A percentile compares a stretch with the other conserved stretches of the same genome.
Conservation (phyloP, 2,113 vertebrate genomes). For the Corythoichthys haematopterus region DNA sequence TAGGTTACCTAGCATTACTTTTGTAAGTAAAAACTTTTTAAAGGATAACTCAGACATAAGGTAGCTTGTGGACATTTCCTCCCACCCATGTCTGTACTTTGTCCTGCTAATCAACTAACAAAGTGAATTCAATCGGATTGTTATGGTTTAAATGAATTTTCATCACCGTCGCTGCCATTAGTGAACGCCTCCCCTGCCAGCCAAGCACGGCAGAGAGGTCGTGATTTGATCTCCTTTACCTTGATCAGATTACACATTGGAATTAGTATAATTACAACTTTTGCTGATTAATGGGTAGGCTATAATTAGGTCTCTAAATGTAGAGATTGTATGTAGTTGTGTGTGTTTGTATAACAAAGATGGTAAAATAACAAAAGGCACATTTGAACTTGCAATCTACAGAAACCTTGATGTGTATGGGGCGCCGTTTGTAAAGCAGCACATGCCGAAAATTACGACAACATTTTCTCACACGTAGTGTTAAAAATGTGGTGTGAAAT, state of each 20-base stretch:
- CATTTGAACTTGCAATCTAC: not conserved
- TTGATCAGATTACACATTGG: conserved; percentile 62
- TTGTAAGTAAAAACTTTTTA: not conserved
- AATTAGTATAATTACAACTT: conserved; percentile 67
- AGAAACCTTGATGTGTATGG: too few relatives aligned
- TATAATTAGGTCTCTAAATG: conserved; percentile 52
- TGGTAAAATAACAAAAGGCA: not conserved
- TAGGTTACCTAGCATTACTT: too few relatives aligned
- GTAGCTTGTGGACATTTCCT: conserved; percentile 5
- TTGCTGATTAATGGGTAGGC: conserved; percentile 61
- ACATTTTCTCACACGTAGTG: too few relatives aligned
- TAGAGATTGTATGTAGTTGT: not conserved
- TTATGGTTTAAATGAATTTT: conserved; percentile 42
- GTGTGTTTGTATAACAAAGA: not conserved
- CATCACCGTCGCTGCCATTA: conserved; percentile 15
- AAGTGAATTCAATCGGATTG: conserved; percentile 25
- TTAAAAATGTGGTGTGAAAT: too few relatives aligned
- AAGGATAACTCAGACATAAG: not conserved
- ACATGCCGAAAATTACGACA: too few relatives aligned
- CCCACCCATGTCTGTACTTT: conserved; percentile 15
- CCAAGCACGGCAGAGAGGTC: conserved; percentile 23
- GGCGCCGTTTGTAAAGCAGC: too few relatives aligned
- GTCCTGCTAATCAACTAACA: conserved; percentile 16
- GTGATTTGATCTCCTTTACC: conserved; percentile 59
- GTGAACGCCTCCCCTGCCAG: conserved; percentile 9